Conservation (phyloP, 2,113 vertebrate species). For the Passer montanus region DNA sequence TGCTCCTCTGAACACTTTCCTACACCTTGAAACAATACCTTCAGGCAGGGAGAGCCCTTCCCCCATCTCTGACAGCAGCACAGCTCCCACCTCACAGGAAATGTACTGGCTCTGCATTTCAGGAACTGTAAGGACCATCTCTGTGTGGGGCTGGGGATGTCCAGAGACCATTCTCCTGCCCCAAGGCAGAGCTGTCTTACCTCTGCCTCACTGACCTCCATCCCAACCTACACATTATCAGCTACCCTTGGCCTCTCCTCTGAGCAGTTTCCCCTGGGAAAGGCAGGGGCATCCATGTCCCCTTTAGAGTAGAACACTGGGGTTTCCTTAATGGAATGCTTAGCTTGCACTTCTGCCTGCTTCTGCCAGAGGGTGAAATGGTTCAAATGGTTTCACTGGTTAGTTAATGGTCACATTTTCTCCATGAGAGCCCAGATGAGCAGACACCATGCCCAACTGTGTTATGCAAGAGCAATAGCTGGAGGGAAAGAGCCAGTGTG, state of each 20-base stretch:
- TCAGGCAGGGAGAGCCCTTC: background rate
- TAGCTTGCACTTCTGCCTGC: background rate
- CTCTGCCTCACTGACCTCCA: background rate
- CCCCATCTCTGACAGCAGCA: background rate
- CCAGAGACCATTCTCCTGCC: background rate
- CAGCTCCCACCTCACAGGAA: background rate
- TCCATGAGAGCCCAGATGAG: conserved; percentile 26
- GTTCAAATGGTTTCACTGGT: background rate
- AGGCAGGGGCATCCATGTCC: background rate
- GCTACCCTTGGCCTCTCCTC: background rate
- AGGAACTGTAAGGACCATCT: background rate
- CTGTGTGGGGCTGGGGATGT: accelerated
- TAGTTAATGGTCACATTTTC: conserved; percentile 34
- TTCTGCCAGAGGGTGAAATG: background rate
- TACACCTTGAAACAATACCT: background rate
- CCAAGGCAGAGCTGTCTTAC: background rate
- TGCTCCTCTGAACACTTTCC: background rate
- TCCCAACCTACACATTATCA: background rate
- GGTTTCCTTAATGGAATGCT: conserved; percentile 4
- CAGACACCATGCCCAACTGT: background rate
- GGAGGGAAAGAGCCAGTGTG: background rate
- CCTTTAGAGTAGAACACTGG: background rate
- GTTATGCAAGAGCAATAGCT: conserved; percentile 53
- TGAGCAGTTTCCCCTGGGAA: background rate
- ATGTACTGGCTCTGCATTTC: background rate